phyloP scores from a whole-genome alignment of 2,888 invertebrate genomes.

The Drosophila mayaguana region DNA sequence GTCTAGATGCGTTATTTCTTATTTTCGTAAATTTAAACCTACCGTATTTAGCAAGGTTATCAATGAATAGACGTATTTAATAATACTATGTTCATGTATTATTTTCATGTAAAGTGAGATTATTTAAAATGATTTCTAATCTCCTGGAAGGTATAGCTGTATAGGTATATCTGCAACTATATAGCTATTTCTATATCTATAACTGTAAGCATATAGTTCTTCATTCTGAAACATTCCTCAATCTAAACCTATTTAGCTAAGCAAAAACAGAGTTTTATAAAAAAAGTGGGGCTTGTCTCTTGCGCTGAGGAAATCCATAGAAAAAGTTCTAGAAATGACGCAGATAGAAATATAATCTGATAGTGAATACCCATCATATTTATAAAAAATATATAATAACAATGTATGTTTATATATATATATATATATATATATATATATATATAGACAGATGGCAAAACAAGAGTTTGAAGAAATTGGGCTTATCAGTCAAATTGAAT shows the following conservation, averaged over 20 bases:
- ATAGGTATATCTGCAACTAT: background rate
- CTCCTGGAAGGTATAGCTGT: background rate
- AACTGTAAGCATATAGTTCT: background rate
- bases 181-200: too few relatives aligned
- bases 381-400: background rate
- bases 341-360: constrained; percentile 11
- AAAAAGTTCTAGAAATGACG: constrained; percentile 17
- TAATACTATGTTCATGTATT: too few relatives aligned
- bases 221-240: background rate
- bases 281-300: constrained; percentile 2
- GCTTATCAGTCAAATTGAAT: constrained; percentile 18
- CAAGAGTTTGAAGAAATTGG: background rate
- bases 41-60: background rate
- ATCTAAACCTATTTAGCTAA: background rate
- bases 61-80: background rate
- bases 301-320: background rate
- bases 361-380: background rate
- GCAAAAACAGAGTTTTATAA: background rate
- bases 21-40: background rate
- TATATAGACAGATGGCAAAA: constrained; percentile 8
- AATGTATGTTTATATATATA: background rate
- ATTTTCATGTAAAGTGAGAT: background rate
- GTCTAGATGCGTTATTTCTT: background rate
- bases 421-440: background rate
- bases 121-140: background rate